Base-by-base conservation (phyloP, 2,888 invertebrate genomes). In the Antheraea assamensis region DNA sequence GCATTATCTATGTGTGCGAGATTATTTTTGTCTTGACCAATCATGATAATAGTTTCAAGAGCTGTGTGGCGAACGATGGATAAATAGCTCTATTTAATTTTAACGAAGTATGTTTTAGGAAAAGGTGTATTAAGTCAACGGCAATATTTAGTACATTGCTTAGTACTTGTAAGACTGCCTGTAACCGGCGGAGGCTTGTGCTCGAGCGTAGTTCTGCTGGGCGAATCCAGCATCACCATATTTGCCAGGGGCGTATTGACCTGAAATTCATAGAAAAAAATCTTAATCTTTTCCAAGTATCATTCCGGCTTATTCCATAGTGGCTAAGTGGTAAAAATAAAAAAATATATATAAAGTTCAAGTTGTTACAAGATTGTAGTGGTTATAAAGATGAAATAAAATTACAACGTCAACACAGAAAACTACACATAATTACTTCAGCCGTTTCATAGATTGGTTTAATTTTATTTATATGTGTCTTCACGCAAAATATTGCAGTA, bases 201-300 rank as follows among this genome's bases (percentile, higher is more conserved):
- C 88, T 72, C 88, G 88, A 31, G 88, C 88, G 81, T 85, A 88
- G 30, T 86, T 84, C 66, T 85, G 90, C 72, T 90, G 89, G 2
- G 80, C 85, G 0, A 85, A 83, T 19, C 82, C 80, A 31, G 83
- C 88, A 24, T 88, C 90, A 35, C 90, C 92, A 80, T 94, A 92
- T 80, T 94, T 93, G 73, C 84, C 90, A 19, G 94, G 90, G 86
- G 91, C 92, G 91, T 94, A 94, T 81, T 91, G 92, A 85, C 94
- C 94, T 94, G 90, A 75, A 92, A 89, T 74, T 64, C 13, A 64
- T 64, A 64, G 3, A 64, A 17, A 64, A 58, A 21, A n/a, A n/a
- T n/a, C n/a, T n/a, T n/a, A n/a, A n/a, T n/a, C n/a, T 42, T 42
- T 42, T 42, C 13, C 10, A 35, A 0, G 19, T 52, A 52, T 19